These are phyloP conservation scores for Leptodactylus fuscus DNA, from an alignment of 2,113 vertebrate genomes.

Conservation along the genomic window DNA sequence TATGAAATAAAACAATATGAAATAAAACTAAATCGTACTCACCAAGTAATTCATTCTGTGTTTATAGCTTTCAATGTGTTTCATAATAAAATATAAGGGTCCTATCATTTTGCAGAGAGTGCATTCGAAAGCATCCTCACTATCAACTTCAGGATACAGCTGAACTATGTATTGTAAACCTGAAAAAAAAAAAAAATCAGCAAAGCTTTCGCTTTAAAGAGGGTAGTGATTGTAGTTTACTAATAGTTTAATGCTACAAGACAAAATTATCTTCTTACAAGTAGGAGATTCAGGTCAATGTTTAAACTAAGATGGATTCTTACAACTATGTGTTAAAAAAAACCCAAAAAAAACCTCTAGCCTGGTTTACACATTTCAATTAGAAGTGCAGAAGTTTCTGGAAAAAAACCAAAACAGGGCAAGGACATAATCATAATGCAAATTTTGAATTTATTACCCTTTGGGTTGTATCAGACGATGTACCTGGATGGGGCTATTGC, in stretches of 20 bases:
- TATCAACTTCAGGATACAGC: not conserved
- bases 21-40: not conserved
- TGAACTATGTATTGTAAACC: conserved; percentile 22
- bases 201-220: not conserved
- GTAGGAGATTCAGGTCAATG: not conserved
- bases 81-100: not conserved
- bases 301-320: not conserved
- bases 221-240: not conserved
- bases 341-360: no score
- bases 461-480: no score
- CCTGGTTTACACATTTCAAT: not conserved
- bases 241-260: not conserved
- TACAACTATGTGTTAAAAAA: no score
- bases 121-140: not conserved
- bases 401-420: no score
- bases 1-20: no score
- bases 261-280: not conserved
- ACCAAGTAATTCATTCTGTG: not conserved
- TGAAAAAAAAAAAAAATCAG: not conserved
- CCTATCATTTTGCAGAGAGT: not conserved
- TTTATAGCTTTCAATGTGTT: not conserved
- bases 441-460: no score
- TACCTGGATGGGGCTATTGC: no score
- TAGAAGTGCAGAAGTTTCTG: no score
- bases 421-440: no score